Evolutionary conservation across 2,797 vertebrate species (phyloP), one percentile per base, ranked within the genome.

Genomic region (Artibeus lituratus): DNA sequence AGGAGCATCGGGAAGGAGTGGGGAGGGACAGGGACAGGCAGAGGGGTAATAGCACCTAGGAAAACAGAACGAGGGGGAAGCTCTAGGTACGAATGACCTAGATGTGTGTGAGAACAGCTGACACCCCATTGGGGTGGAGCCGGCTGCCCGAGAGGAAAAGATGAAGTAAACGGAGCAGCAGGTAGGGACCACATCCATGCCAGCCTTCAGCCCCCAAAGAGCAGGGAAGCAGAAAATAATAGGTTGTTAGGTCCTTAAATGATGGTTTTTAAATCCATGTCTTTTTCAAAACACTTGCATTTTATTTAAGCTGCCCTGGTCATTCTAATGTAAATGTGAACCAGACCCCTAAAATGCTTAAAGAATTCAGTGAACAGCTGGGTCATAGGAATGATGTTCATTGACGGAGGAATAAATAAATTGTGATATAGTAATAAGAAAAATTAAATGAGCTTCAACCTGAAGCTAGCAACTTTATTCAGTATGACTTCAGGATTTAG

Each of bases 101-200:
- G 9, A 74, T 7, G 26, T n/a, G 10, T 69, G 8, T 83, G 35
- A 87, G 22, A 39, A 70, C 87, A 32, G 16, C 22, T 16, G 10
- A 22, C 74, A 39, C 49, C 42, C 26, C 15, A 7, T 7, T 29
- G 10, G 19, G 26, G 7, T 2, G 4, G 49, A 37, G 3, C 6
- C n/a, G 10, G 7, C 19, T 14, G 19, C 5, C 18, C 7, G 3
- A 18, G 42, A 74, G 8, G 72, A 3, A 26, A 32, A 3, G 11
- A 59, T 19, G 39, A 35, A 57, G 2, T 3, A 15, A 11, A 21
- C 1, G 0, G 1, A 3, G 10, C 10, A 29, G 22, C 14, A 39
- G 26, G 22, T 6, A 59, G 39, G 16, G 16, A 19, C 22, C 24
- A 19, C 5, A 3, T 81, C n/a, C 37, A 51, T 6, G 4, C 5